Evolutionary conservation across 2,113 vertebrate species (phyloP).

Genomic region (Coryphaenoides rupestris): DNA sequence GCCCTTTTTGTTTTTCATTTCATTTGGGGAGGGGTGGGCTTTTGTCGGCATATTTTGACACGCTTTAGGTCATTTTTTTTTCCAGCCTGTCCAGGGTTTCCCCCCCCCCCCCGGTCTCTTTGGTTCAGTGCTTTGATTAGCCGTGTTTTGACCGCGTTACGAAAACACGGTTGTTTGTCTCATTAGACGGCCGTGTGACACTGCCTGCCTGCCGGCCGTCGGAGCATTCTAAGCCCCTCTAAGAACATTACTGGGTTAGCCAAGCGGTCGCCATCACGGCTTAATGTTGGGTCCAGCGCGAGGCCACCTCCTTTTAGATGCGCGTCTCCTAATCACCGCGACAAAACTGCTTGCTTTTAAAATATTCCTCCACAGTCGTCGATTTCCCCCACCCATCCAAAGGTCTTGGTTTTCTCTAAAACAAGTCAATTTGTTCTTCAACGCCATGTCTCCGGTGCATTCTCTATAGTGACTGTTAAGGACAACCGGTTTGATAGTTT

Average conservation of each 20-base stretch:
- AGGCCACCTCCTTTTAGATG: slow-evolving; percentile 39
- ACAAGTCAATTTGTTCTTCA: too few species aligned
- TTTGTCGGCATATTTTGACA: too few species aligned
- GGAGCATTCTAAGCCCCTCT: slow-evolving; percentile 53
- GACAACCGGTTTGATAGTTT: too few species aligned
- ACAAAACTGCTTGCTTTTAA: too few species aligned
- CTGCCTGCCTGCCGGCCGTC: slow-evolving; percentile 7
- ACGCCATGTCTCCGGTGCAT: too few species aligned
- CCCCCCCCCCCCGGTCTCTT: background rate
- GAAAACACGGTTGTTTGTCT: slow-evolving; percentile 42
- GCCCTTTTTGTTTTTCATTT: background rate
- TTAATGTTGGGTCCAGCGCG: slow-evolving; percentile 27
- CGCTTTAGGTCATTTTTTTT: too few species aligned
- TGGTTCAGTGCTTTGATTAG: slow-evolving; percentile 36
- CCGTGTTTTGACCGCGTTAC: slow-evolving; percentile 10
- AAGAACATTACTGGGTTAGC: slow-evolving; percentile 75
- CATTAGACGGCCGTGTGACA: slow-evolving; percentile 34
- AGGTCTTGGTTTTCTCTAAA: too few species aligned
- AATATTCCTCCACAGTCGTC: too few species aligned
- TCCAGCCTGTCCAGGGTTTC: too few species aligned
- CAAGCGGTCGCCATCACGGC: slow-evolving; percentile 41
- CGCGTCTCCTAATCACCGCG: too few species aligned
- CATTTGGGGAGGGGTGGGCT: background rate
- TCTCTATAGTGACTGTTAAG: too few species aligned
- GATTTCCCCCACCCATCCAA: too few species aligned